phyloP scores from a whole-genome alignment of 2,113 vertebrate genomes.

The Arenaria interpres region DNA sequence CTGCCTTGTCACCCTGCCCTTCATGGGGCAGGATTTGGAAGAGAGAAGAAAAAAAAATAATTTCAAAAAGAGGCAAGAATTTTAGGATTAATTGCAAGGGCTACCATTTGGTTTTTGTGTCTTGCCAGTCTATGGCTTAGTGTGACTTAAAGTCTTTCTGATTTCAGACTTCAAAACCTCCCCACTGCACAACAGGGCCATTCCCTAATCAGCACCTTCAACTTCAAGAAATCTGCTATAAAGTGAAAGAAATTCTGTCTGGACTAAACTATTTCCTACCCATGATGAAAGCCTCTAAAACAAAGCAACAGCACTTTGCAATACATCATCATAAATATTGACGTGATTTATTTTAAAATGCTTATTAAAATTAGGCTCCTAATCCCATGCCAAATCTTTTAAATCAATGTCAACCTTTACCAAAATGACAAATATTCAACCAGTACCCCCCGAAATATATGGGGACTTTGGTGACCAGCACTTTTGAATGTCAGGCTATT shows the following conservation, averaged over 20 bases:
- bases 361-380: slow-evolving; percentile 54
- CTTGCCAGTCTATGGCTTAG: neutral
- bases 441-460: neutral
- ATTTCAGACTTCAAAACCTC: neutral
- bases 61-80: neutral
- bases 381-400: slow-evolving; percentile 6
- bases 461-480: slow-evolving; percentile 2
- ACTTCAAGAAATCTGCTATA: neutral
- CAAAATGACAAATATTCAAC: neutral
- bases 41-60: neutral
- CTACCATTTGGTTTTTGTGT: neutral
- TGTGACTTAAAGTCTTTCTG: neutral
- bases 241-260: neutral
- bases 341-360: slow-evolving; percentile 16
- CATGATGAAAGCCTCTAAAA: slow-evolving; percentile 23
- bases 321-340: slow-evolving; percentile 15
- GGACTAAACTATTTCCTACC: neutral
- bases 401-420: slow-evolving; percentile 13
- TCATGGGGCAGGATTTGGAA: neutral
- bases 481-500: neutral
- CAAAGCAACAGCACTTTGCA: neutral
- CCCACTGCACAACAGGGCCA: neutral
- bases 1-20: neutral
- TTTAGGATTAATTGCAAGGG: neutral
- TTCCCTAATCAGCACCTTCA: neutral